Conservation (phyloP, 2,797 vertebrate species). For the Sternotherus odoratus region DNA sequence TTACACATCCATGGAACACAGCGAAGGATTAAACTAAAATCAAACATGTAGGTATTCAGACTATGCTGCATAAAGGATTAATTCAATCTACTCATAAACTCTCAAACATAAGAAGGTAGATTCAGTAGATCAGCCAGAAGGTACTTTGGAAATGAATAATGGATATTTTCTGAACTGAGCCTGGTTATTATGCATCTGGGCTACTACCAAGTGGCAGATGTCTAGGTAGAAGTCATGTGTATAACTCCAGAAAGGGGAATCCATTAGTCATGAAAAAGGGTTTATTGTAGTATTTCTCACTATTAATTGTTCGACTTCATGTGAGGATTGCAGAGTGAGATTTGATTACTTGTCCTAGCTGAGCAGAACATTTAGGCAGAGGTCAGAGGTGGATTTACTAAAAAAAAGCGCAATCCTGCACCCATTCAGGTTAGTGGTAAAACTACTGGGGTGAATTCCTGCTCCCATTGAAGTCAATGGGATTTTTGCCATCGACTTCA, state of each 20-base stretch:
- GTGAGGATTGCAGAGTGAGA: background rate
- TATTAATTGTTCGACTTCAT: fast-evolving
- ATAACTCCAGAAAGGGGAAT: background rate
- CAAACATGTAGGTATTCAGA: background rate
- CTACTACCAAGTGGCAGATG: constrained; percentile 42
- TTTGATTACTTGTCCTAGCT: background rate
- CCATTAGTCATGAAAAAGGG: background rate
- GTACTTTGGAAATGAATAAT: constrained; percentile 57
- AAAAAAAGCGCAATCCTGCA: background rate
- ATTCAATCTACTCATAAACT: constrained; percentile 37
- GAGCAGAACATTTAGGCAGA: background rate
- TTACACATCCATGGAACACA: constrained; percentile 9
- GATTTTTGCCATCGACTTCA: background rate
- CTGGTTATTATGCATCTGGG: constrained; percentile 33
- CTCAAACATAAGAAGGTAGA: constrained; percentile 45
- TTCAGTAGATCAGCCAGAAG: constrained; percentile 59
- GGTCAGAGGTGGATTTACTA: background rate
- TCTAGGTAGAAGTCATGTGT: constrained; percentile 7
- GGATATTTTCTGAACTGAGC: constrained; percentile 29
- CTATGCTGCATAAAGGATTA: constrained; percentile 8
- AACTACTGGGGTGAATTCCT: background rate
- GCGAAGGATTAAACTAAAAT: constrained; percentile 43
- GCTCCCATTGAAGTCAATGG: background rate
- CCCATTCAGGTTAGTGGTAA: background rate
- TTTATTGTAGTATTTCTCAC: background rate